Evolutionary conservation across 2,797 vertebrate species (phyloP), one percentile per base, ranked within the genome.

Genomic region (Falco concolor): DNA sequence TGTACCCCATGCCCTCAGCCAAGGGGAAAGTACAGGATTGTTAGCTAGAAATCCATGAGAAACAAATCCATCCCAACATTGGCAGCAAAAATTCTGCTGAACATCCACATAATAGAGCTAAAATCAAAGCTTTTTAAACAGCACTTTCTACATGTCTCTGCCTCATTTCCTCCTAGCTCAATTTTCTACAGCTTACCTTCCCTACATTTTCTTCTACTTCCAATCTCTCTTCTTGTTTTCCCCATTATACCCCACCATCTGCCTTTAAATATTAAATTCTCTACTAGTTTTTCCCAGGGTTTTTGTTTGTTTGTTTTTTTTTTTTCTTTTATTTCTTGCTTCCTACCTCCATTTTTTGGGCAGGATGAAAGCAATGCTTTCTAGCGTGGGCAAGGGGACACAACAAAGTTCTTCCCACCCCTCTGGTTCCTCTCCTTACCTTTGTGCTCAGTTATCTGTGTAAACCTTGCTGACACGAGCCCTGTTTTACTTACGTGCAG

Each of bases 121-220:
- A 72, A 97, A 90, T 54, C n/a, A 90, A 90, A 91, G 52, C 16
- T 67, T 82, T 85, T 20, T 83, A 24, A 61, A n/a, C 25, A 73
- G 9, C 1, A 3, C 16, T 82, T 64, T 77, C 42, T 90, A 8
- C 11, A 75, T 77, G 68, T 47, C 34, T 84, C 17, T 88, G 40
- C 68, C 45, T 78, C 17, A 13, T 90, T 95, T 97, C 60, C 56
- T 73, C 40, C 32, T 72, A 61, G 40, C 52, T 93, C 59, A 53
- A 6, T 86, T 79, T 84, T 87, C 65, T 69, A 53, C 20, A 79
- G 20, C 22, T 90, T 94, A 38, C 40, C 36, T 78, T 93, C 64
- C n/a, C 13, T 81, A 24, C 14, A 60, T 69, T 90, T 69, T 89
- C 12, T 20, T 78, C 20, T 84, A 27, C 50, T 80, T 78, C 30